phyloP scores from a whole-genome alignment of 35 echinoderm and acorn worm genomes.

The Diadema setosum region DNA sequence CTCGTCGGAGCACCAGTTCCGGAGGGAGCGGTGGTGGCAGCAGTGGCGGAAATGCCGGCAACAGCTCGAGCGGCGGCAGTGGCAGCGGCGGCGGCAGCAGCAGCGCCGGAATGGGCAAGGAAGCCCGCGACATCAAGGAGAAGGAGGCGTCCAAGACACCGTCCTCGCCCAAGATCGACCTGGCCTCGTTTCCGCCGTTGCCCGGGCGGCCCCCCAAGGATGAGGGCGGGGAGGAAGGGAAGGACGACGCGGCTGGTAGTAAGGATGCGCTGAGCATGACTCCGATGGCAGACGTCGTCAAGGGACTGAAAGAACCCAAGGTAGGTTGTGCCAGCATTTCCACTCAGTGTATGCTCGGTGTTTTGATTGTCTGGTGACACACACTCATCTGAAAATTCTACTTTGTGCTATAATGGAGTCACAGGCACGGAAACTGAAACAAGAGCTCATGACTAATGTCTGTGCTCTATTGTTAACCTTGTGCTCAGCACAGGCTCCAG shows the following conservation, averaged over 20 bases:
- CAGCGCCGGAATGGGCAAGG: background rate
- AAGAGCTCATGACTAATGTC: too few relatives aligned
- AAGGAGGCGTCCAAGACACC: constrained; percentile 45
- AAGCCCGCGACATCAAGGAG: background rate
- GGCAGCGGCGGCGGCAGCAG: background rate
- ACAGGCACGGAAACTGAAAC: too few relatives aligned
- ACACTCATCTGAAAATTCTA: too few relatives aligned
- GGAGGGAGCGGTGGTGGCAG: background rate
- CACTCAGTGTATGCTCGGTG: too few relatives aligned
- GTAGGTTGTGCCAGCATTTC: background rate
- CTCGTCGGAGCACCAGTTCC: background rate
- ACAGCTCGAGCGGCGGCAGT: background rate
- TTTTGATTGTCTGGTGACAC: too few relatives aligned
- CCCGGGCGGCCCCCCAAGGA: constrained; percentile 55
- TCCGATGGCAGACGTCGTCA: constrained; percentile 90
- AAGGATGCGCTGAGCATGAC: constrained; percentile 53
- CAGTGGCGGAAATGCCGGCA: background rate
- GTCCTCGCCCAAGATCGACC: constrained; percentile 68
- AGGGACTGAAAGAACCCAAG: constrained; percentile 90
- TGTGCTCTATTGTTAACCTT: too few relatives aligned
- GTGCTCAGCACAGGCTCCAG: too few relatives aligned
- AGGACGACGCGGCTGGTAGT: constrained; percentile 21
- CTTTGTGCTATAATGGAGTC: too few relatives aligned
- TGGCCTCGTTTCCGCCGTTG: constrained; percentile 77
- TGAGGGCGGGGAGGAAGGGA: constrained; percentile 35